phyloP scores from a whole-genome alignment of 2,113 vertebrate genomes.

The Trochalopteron elliotii region DNA sequence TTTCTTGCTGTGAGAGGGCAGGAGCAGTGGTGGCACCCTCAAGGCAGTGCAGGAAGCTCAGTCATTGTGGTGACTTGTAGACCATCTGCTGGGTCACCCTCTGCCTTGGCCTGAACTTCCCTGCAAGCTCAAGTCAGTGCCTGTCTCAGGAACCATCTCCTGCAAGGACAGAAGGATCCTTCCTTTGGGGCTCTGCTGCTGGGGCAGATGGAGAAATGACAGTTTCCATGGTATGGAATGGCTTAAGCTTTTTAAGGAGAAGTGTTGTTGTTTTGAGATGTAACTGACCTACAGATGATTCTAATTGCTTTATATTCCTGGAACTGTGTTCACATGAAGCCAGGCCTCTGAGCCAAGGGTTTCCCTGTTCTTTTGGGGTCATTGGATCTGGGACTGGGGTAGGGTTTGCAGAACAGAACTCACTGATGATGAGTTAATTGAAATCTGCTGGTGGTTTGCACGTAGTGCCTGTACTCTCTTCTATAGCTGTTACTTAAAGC shows the following conservation, averaged over 20 bases:
- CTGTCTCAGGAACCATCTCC: background rate
- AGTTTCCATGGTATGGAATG: background rate
- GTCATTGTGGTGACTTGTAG: background rate
- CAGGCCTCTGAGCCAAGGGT: background rate
- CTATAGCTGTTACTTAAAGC: constrained; percentile 23
- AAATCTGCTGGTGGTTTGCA: background rate
- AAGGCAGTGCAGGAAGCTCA: background rate
- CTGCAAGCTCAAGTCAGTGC: background rate
- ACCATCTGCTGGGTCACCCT: background rate
- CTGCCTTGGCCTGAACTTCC: background rate
- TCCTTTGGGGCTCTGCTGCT: background rate
- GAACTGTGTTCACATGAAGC: background rate
- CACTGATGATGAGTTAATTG: background rate
- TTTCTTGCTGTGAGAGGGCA: background rate
- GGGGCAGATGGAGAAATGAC: background rate
- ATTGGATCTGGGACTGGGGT: background rate
- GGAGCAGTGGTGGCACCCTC: background rate
- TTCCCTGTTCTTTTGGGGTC: background rate
- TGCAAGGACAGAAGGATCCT: background rate
- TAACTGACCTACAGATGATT: background rate
- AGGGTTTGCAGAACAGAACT: background rate
- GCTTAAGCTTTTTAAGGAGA: background rate
- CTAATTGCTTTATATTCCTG: background rate
- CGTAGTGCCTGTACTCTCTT: background rate
- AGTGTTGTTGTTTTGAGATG: background rate